Evolutionary conservation across 2,888 invertebrate species (phyloP), one percentile per base, ranked within the genome.

Genomic region (Eudemis profundana): DNA sequence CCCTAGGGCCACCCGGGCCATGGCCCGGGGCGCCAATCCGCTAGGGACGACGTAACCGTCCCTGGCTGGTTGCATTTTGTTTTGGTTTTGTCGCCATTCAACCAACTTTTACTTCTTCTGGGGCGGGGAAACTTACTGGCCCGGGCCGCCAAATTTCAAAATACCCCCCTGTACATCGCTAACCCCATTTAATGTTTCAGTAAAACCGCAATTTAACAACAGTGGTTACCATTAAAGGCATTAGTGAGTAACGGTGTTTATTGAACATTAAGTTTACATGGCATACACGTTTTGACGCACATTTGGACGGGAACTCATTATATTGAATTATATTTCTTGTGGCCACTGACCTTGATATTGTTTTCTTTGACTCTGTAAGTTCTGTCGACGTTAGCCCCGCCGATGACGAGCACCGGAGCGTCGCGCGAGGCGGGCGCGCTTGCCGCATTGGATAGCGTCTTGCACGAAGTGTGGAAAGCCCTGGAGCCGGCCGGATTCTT

Each of bases 351-450:
- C 94, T 94, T 93, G 67, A 96, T 89, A 68, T 90, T 84, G 33
- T 93, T 88, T 54, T 95, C 95, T 14, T 93, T 86, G 44, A 96
- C 83, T 59, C 93, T 93, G 61, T 95, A 93, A 0, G 95, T 94
- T 61, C 95, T 94, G 80, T 97, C 97, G 64, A 96, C 86, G 69
- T 96, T 95, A 4, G 96, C 95, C 3, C 96, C 97, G 0, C 97
- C 97, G 68, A 97, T 94, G 17, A 97, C 94, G 14, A 96, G 91
- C 86, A 95, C 85, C 47, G 89, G 87, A 0, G 81, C 84, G 12
- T 75, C 69, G 23, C 71, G 69, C 33, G 44, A 75, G 61, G 59
- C 65, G 44, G 59, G 62, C 64, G 54, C 61, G 50, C 56, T 60
- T 44, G 38, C 21, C 61, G 62, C 68, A 44, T 59, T 56, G 46